These are phyloP conservation scores for Trichogramma pretiosum DNA, from an alignment of 1,140 invertebrate species.

Conservation along the genomic window DNA sequence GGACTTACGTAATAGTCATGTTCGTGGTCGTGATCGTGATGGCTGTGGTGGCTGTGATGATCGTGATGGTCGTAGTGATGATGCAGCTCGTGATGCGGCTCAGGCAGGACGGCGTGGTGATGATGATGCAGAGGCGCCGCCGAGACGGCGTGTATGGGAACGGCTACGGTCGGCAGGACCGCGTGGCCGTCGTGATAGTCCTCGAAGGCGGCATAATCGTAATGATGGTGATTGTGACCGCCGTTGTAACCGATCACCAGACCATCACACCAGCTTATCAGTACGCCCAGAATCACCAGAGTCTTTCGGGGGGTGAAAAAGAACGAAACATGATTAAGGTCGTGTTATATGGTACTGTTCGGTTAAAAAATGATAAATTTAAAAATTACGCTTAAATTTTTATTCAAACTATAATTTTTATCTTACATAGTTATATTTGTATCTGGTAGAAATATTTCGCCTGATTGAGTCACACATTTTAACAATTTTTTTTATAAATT, in stretches of 20 bases:
- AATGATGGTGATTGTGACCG: conserved; percentile 29
- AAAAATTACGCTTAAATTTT: not conserved
- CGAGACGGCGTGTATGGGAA: conserved; percentile 41
- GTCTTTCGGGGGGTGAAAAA: too few relatives aligned
- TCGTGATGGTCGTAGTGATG: conserved; percentile 25
- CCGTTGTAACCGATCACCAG: conserved; percentile 39
- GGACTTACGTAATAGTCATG: conserved; percentile 38
- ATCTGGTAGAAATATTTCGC: too few relatives aligned
- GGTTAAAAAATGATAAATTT: conserved; percentile 6
- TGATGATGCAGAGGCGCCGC: conserved; percentile 32
- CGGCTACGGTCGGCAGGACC: conserved; percentile 39
- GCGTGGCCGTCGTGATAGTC: conserved; percentile 34
- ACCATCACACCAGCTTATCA: conserved; percentile 27
- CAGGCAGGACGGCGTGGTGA: not conserved
- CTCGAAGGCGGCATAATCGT: conserved; percentile 30
- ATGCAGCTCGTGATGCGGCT: conserved; percentile 28
- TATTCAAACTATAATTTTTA: not conserved
- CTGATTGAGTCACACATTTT: too few relatives aligned
- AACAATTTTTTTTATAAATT: too few relatives aligned
- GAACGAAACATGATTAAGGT: too few relatives aligned
- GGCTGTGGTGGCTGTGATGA: conserved; percentile 10
- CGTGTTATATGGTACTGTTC: too few relatives aligned
- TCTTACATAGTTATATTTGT: too few relatives aligned
- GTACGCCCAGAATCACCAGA: conserved; percentile 27
- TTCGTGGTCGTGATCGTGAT: conserved; percentile 26